Conservation (phyloP, 2,113 vertebrate species). For the Gavia stellata region DNA sequence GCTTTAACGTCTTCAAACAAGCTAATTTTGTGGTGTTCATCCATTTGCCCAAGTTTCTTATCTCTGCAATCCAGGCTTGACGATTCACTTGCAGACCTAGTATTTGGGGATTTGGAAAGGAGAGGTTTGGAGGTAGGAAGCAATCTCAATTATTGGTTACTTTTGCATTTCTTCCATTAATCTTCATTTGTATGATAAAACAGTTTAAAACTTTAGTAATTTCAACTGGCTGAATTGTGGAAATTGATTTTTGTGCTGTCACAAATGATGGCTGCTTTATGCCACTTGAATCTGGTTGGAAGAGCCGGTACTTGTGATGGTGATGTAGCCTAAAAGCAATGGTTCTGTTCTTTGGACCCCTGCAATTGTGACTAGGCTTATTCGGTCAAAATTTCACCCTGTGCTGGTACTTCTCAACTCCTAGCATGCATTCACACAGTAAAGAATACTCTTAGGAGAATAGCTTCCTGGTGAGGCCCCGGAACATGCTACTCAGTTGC, state of each 20-base stretch:
- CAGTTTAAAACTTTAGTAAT: neutral
- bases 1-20: constrained; percentile 47
- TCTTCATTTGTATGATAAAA: neutral
- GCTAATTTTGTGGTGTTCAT: constrained; percentile 28
- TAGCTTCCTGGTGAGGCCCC: neutral
- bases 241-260: neutral
- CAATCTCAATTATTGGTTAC: neutral
- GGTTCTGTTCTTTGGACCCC: neutral
- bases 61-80: constrained; percentile 49
- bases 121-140: neutral
- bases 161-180: neutral
- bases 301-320: neutral
- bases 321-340: neutral
- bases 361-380: neutral
- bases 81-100: neutral
- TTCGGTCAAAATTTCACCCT: neutral
- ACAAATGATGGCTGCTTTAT: neutral
- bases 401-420: neutral
- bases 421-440: no score
- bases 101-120: neutral
- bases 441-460: neutral
- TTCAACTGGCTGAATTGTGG: neutral
- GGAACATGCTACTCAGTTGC: neutral
- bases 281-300: neutral
- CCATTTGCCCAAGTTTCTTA: constrained; percentile 41